Percentiles rank a stretch among this genome's conserved stretches.
phyloP scores from a whole-genome alignment of 1,140 invertebrate genomes.

The Octopus bimaculoides region DNA sequence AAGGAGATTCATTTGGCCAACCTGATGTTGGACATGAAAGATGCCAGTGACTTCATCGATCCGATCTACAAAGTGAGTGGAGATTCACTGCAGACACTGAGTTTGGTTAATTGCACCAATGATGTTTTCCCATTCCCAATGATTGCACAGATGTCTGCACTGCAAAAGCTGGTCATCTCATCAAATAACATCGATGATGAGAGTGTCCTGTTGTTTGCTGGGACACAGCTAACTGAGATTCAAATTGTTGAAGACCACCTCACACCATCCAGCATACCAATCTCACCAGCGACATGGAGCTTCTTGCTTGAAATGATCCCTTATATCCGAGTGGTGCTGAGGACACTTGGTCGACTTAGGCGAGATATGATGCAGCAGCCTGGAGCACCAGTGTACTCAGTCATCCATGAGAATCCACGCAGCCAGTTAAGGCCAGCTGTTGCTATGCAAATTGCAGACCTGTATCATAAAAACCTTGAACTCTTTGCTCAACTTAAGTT shows the following conservation, averaged over 20 bases:
- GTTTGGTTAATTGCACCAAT: conserved; percentile 75
- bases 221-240: conserved; percentile 66
- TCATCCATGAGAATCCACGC: conserved; percentile 42
- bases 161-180: conserved; percentile 71
- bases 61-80: conserved; percentile 66
- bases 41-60: conserved; percentile 66
- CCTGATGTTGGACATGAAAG: conserved; percentile 69
- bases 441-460: conserved; percentile 33
- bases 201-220: conserved; percentile 60
- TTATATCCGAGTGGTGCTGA: conserved; percentile 36
- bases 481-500: conserved; percentile 65
- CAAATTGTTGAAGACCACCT: conserved; percentile 78
- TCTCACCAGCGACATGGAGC: conserved; percentile 40
- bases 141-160: conserved; percentile 72
- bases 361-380: conserved; percentile 40
- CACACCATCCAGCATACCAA: conserved; percentile 39
- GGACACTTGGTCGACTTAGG: conserved; percentile 33
- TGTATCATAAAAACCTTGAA: conserved; percentile 41
- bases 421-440: conserved; percentile 29
- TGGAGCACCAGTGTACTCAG: conserved; percentile 41
- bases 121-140: conserved; percentile 73
- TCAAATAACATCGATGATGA: conserved; percentile 81
- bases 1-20: conserved; percentile 71
- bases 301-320: conserved; percentile 40
- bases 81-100: conserved; percentile 66